Conservation (phyloP, 2,888 invertebrate species). For the Eupithecia pulchellata region DNA sequence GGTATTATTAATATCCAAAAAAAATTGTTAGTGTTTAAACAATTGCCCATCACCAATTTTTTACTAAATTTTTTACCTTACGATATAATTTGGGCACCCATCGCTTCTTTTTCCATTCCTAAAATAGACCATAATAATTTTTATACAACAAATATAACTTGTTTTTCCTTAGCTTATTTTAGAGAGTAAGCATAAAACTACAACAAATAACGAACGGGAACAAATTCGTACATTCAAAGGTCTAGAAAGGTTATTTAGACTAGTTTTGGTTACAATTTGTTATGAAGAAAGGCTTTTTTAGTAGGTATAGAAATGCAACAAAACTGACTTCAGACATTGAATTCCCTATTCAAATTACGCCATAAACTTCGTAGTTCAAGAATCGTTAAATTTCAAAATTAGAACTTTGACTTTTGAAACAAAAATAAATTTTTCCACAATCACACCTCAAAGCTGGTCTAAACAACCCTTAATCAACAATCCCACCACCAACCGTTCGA, state of each 20-base stretch:
- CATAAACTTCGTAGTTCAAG: too few species aligned
- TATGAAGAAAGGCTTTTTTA: neutral
- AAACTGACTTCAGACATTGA: neutral
- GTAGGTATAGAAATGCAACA: neutral
- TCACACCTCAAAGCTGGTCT: neutral
- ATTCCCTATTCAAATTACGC: neutral
- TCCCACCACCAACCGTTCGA: constrained; percentile 73
- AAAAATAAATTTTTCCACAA: too few species aligned
- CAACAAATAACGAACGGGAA: too few species aligned
- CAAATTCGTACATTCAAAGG: too few species aligned
- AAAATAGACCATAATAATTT: constrained; percentile 57
- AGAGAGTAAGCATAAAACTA: neutral
- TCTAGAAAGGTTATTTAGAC: neutral
- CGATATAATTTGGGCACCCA: constrained; percentile 57
- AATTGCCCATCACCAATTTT: constrained; percentile 39
- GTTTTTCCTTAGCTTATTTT: neutral
- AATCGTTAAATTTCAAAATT: too few species aligned
- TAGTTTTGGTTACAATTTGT: neutral
- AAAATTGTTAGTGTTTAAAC: neutral
- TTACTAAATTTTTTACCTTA: constrained; percentile 61
- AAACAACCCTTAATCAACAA: constrained; percentile 5
- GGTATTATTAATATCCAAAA: neutral
- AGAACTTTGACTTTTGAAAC: too few species aligned
- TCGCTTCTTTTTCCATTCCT: constrained; percentile 66
- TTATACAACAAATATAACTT: neutral